phyloP scores from a whole-genome alignment of 2,113 vertebrate species.

The Laticauda colubrina region DNA sequence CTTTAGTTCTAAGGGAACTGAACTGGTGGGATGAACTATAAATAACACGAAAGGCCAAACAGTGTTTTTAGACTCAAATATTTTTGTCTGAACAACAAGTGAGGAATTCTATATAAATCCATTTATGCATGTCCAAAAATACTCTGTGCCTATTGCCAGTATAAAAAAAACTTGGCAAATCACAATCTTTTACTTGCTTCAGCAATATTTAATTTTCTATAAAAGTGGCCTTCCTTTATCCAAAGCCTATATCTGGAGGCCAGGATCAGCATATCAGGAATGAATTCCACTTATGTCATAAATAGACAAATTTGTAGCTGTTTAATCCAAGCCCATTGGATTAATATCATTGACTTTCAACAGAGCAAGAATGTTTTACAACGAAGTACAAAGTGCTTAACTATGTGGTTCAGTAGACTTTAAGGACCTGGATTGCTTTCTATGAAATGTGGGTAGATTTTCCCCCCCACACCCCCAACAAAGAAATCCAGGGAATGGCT shows the following conservation, averaged over 20 bases:
- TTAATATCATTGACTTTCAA: not conserved
- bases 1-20: not conserved
- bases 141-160: not conserved
- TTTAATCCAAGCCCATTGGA: slow-evolving; percentile 3
- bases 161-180: not conserved
- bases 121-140: not conserved
- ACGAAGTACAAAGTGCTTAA: slow-evolving; percentile 3
- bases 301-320: slow-evolving; percentile 11
- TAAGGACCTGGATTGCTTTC: not conserved
- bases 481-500: not conserved
- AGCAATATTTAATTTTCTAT: not conserved
- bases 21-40: not conserved
- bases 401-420: not conserved
- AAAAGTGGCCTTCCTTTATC: not conserved
- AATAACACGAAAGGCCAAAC: not conserved
- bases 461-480: too few species aligned
- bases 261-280: fast-evolving
- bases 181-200: not conserved
- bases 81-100: not conserved
- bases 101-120: not conserved
- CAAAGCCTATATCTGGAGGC: not conserved
- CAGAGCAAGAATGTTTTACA: not conserved
- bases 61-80: not conserved
- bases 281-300: not conserved
- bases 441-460: not conserved